Conservation (phyloP, 2,888 invertebrate species). For the Leptothorax acervorum region DNA sequence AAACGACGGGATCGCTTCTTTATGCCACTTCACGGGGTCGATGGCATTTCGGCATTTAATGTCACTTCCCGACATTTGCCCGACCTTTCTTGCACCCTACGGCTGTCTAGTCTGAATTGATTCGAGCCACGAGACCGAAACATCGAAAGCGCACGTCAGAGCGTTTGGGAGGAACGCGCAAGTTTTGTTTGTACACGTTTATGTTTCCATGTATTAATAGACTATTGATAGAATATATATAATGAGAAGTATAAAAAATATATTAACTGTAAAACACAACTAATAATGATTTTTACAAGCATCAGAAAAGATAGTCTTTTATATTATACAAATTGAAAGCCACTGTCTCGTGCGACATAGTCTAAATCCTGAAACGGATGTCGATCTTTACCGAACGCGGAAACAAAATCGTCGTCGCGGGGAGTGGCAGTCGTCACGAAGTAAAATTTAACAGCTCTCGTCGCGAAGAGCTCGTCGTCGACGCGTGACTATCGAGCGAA, state of each 20-base stretch:
- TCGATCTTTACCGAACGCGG: background rate
- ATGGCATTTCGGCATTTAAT: slow-evolving; percentile 81
- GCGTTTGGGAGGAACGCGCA: background rate
- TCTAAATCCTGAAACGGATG: slow-evolving; percentile 5
- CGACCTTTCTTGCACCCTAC: slow-evolving; percentile 78
- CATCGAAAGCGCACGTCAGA: background rate
- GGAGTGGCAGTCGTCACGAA: background rate
- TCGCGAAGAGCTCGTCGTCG: slow-evolving; percentile 39
- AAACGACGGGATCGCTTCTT: slow-evolving; percentile 26
- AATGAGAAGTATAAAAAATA: background rate
- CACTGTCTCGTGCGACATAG: background rate
- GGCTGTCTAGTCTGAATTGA: slow-evolving; percentile 55
- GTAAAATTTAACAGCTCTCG: slow-evolving; percentile 59
- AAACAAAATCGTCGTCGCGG: slow-evolving; percentile 10
- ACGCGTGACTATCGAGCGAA: slow-evolving; percentile 73
- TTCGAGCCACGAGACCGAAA: slow-evolving; percentile 28
- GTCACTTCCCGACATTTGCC: slow-evolving; percentile 81
- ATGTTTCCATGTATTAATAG: background rate
- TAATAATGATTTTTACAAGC: background rate
- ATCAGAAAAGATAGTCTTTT: background rate
- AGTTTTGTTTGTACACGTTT: background rate
- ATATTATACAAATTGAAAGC: background rate
- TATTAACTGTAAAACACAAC: background rate
- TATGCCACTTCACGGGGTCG: slow-evolving; percentile 44
- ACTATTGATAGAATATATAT: background rate